Evolutionary conservation across 2,888 invertebrate genomes (phyloP).

Genomic region (Cosmopolites sordidus): DNA sequence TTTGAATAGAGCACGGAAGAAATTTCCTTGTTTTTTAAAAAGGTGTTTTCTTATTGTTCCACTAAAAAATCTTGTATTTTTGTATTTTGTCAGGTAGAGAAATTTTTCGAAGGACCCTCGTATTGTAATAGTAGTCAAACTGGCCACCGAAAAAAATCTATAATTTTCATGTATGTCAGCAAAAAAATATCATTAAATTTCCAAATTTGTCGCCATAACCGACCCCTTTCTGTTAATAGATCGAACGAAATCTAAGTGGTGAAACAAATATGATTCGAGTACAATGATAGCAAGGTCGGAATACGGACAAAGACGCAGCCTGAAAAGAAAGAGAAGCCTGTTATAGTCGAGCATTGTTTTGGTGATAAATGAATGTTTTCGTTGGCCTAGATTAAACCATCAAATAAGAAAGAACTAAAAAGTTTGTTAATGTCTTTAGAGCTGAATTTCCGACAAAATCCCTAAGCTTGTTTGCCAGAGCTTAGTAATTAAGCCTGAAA

Average conservation of each 20-base stretch:
- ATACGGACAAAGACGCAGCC: conserved; percentile 32
- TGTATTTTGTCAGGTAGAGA: too few relatives aligned
- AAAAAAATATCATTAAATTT: conserved; percentile 29
- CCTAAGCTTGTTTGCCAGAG: too few relatives aligned
- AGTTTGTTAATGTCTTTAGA: conserved; percentile 35
- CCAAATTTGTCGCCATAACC: conserved; percentile 12
- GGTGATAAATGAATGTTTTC: conserved; percentile 46
- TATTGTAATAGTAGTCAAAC: too few relatives aligned
- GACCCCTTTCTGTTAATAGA: conserved; percentile 24
- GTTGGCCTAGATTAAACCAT: conserved; percentile 43
- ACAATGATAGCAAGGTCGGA: conserved; percentile 39
- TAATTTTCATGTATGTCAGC: conserved; percentile 25
- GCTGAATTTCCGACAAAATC: too few relatives aligned
- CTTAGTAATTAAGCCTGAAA: too few relatives aligned
- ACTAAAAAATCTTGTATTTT: too few relatives aligned
- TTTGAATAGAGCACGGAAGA: too few relatives aligned
- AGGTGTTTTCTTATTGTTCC: too few relatives aligned
- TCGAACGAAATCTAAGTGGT: conserved; percentile 24
- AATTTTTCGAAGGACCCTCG: too few relatives aligned
- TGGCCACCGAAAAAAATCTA: neutral
- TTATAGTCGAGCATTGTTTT: conserved; percentile 44
- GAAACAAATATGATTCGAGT: conserved; percentile 24
- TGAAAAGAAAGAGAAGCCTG: conserved; percentile 40
- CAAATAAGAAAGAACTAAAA: conserved; percentile 41
- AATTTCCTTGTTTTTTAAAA: too few relatives aligned